These are phyloP conservation scores for Ormyrus nitidulus DNA, from an alignment of 2,888 invertebrate genomes.

Conservation along the genomic window DNA sequence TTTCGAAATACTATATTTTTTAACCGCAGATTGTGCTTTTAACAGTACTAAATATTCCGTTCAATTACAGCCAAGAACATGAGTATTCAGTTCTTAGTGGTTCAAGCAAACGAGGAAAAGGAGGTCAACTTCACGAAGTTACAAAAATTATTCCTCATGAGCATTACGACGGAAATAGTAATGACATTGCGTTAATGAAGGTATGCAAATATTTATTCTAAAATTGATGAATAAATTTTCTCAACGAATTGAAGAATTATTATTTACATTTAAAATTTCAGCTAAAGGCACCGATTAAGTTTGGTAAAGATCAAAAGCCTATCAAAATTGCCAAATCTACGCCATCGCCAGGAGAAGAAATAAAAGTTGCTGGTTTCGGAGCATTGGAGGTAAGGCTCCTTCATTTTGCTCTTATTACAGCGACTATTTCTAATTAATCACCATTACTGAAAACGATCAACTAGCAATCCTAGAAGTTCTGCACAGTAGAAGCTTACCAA, in stretches of 20 bases:
- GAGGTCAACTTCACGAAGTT: not conserved
- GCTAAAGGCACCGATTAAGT: not conserved
- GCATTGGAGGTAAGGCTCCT: not conserved
- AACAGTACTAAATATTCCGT: not conserved
- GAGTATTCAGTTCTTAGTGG: not conserved
- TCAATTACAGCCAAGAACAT: too few relatives aligned
- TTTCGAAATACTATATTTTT: not conserved
- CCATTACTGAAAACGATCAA: too few relatives aligned
- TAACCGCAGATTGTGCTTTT: too few relatives aligned
- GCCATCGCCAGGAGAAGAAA: not conserved
- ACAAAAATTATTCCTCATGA: not conserved
- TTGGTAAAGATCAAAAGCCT: not conserved
- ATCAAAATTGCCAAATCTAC: not conserved
- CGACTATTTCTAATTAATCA: not conserved
- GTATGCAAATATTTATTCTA: not conserved
- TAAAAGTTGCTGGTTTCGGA: not conserved
- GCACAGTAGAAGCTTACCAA: too few relatives aligned
- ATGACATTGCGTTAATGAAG: conserved; percentile 34
- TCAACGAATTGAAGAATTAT: not conserved
- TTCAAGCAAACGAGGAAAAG: not conserved
- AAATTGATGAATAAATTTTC: not conserved
- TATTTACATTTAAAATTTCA: not conserved
- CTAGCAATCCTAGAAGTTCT: too few relatives aligned
- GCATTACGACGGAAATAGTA: not conserved
- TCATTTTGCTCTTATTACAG: not conserved